Evolutionary conservation across 2,888 invertebrate species (phyloP), one percentile per base, ranked within the genome.

Genomic region (Nycteola revayana): DNA sequence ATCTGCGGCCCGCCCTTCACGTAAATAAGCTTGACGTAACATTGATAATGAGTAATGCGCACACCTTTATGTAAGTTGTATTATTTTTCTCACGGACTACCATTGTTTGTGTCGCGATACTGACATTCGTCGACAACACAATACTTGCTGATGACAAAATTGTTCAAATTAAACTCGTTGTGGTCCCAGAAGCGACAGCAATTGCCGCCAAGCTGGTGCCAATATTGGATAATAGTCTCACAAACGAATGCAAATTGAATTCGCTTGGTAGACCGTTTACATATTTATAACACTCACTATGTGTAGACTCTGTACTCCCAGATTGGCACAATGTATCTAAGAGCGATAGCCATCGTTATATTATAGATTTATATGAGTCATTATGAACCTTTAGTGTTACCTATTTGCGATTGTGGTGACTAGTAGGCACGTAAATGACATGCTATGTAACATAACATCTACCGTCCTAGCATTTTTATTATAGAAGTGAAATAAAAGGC

Each of bases 191-290:
- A 59, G 60, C 57, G 60, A 60, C 59, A 61, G 74, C 75, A 81
- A 79, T 83, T 81, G 77, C 61, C 64, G 49, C 57, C 66, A 61
- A 53, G 63, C 67, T 60, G 58, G 60, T 71, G 75, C 75, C 77
- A 74, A 78, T 85, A 85, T 86, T 85, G 81, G 78, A 86, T 87
- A 85, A 87, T 87, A 70, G 76, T 54, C 65, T 67, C 59, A 74
- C 69, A 75, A n/a, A 78, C 69, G 77, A 82, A 82, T 78, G 78
- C 79, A 82, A 83, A 87, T 86, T 84, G 79, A 75, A 77, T 75
- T 70, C 58, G 56, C 63, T 65, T 48, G 51, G 50, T 61, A 59
- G 60, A 53, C 55, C 55, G 55, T 60, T 63, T 53, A 51, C 44
- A 57, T 57, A 47, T 53, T 61, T 58, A 52, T n/a, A n/a, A n/a